Conservation (phyloP, 2,113 vertebrate genomes). For the Odontesthes bonariensis region DNA sequence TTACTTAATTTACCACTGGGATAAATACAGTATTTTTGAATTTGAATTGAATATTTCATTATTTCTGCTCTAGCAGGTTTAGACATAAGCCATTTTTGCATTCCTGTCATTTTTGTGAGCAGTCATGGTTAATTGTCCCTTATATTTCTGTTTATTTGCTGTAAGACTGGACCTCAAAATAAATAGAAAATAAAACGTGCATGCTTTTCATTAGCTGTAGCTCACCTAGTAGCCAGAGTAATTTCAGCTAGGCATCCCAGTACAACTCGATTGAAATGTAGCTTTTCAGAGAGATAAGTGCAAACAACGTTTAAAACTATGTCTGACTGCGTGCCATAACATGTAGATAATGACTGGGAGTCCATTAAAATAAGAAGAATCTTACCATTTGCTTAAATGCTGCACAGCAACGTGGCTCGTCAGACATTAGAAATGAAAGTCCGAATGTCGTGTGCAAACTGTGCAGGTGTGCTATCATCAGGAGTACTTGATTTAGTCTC, state of each 20-base stretch:
- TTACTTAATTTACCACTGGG: too few species aligned
- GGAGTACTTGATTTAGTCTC: background rate
- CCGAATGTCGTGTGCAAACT: background rate
- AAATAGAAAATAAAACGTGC: background rate
- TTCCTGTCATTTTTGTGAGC: background rate
- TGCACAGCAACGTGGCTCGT: background rate
- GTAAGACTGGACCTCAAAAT: conserved; percentile 5
- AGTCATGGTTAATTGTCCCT: conserved; percentile 1
- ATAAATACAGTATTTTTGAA: too few species aligned
- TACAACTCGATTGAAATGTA: background rate
- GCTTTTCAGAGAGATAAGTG: background rate
- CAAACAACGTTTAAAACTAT: background rate
- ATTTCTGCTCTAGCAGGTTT: background rate
- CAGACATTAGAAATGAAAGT: background rate
- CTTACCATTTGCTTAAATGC: conserved; percentile 9
- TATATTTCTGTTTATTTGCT: background rate
- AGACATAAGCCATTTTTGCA: background rate
- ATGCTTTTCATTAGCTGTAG: background rate
- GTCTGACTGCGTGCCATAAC: background rate
- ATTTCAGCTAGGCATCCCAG: background rate
- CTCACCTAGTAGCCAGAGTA: too few species aligned
- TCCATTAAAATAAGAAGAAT: background rate
- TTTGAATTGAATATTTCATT: background rate
- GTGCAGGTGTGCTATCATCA: background rate
- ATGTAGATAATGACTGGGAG: background rate